Evolutionary conservation across 2,113 vertebrate species (phyloP).

Genomic region (Pseudorhombus dupliciocellatus): DNA sequence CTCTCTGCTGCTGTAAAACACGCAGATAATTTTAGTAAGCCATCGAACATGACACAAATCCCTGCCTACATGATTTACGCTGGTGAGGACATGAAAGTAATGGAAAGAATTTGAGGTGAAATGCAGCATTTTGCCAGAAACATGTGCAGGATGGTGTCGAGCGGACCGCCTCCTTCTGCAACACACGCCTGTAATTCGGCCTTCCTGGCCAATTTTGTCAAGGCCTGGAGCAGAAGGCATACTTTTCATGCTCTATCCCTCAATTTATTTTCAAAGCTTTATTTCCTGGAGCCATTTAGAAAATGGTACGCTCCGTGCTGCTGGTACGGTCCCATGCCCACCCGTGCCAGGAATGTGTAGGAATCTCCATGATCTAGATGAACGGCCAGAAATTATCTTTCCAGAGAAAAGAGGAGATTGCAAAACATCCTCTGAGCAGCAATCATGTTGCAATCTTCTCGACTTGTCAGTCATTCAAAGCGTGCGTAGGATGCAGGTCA

Average conservation of each 20-base stretch:
- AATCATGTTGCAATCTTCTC: constrained; percentile 31
- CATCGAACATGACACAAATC: constrained; percentile 30
- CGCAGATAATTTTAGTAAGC: constrained; percentile 12
- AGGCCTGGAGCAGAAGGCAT: constrained; percentile 51
- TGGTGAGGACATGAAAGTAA: constrained; percentile 17
- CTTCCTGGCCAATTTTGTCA: constrained; percentile 63
- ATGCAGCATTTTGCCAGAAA: constrained; percentile 38
- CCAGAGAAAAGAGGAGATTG: constrained; percentile 18
- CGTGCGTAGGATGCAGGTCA: background rate
- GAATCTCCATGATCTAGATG: constrained; percentile 45
- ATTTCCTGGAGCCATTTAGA: constrained; percentile 61
- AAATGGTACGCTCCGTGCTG: constrained; percentile 47
- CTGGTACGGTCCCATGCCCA: constrained; percentile 43
- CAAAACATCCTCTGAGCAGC: background rate
- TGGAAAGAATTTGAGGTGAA: constrained; percentile 34
- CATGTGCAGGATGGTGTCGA: constrained; percentile 38
- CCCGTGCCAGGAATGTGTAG: constrained; percentile 61
- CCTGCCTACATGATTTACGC: constrained; percentile 14
- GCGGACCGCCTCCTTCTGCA: constrained; percentile 37
- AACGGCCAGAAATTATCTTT: constrained; percentile 40
- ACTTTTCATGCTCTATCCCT: constrained; percentile 60
- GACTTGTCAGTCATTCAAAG: background rate
- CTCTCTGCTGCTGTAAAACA: constrained; percentile 25
- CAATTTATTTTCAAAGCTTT: constrained; percentile 65
- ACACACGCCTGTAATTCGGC: constrained; percentile 51